These are phyloP conservation scores for Neolamprologus caudopunctatus DNA, from an alignment of 2,113 vertebrate genomes.

Conservation along the genomic window DNA sequence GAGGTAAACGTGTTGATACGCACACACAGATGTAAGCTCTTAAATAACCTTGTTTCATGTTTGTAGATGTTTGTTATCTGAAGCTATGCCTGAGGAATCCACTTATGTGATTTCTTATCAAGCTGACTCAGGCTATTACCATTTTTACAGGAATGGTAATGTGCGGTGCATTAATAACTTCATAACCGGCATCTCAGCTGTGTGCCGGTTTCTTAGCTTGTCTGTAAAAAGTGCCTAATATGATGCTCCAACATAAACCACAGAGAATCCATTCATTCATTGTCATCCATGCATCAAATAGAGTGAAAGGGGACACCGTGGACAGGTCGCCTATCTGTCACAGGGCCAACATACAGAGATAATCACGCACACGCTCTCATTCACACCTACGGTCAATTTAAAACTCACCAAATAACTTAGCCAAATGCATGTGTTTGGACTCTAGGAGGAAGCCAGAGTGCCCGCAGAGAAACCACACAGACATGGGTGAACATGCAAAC, in stretches of 20 bases:
- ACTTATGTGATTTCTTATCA: neutral
- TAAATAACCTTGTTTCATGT: neutral
- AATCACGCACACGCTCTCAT: neutral
- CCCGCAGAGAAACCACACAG: neutral
- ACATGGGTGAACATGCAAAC: neutral
- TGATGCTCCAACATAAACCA: neutral
- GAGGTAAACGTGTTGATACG: neutral
- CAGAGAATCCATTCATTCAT: neutral
- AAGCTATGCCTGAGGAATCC: neutral
- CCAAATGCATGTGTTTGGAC: neutral
- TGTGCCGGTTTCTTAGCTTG: neutral
- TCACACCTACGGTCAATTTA: neutral
- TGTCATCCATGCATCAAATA: neutral
- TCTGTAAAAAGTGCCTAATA: neutral
- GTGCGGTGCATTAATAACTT: neutral
- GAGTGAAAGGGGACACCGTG: neutral
- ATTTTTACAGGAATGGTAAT: neutral
- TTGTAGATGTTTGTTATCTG: neutral
- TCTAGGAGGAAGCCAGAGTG: neutral
- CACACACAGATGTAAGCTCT: neutral
- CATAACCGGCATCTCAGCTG: neutral
- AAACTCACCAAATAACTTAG: neutral
- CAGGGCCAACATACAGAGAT: neutral
- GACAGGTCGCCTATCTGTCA: neutral
- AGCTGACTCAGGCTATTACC: neutral